Evolutionary conservation across 1,140 invertebrate genomes (phyloP).

Genomic region (Sarcophaga peregrina): DNA sequence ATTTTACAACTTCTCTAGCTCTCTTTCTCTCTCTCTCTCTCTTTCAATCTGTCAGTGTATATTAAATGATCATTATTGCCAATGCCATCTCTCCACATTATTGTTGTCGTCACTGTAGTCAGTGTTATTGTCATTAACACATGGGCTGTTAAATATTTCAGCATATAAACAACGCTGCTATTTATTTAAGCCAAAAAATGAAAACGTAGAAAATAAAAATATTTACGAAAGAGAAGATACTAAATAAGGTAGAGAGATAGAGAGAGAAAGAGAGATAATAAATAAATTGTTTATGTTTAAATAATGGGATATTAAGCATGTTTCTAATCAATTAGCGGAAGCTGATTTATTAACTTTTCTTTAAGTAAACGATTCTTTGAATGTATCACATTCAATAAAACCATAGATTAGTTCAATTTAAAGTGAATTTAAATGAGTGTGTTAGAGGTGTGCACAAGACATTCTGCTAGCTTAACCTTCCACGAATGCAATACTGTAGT

Average conservation of each 20-base stretch:
- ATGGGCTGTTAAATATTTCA: neutral
- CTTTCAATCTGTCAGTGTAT: no score
- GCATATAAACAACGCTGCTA: neutral
- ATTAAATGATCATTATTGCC: no score
- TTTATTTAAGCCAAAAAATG: neutral
- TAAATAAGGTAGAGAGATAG: no score
- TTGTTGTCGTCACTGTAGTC: neutral
- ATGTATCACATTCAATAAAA: neutral
- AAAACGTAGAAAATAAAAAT: neutral
- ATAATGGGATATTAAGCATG: slow-evolving; percentile 10
- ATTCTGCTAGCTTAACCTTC: no score
- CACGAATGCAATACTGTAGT: no score
- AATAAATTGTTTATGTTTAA: slow-evolving; percentile 16
- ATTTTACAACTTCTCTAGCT: no score
- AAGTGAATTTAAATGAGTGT: neutral
- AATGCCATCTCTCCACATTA: no score
- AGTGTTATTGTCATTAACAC: neutral
- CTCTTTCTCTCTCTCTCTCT: no score
- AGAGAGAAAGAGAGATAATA: neutral
- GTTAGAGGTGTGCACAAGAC: no score
- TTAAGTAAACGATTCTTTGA: neutral
- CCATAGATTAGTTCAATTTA: neutral
- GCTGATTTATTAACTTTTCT: neutral
- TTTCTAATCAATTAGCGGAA: neutral
- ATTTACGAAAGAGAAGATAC: neutral